phyloP scores from a whole-genome alignment of 1,140 invertebrate species.

The Diploscapter pachys region DNA sequence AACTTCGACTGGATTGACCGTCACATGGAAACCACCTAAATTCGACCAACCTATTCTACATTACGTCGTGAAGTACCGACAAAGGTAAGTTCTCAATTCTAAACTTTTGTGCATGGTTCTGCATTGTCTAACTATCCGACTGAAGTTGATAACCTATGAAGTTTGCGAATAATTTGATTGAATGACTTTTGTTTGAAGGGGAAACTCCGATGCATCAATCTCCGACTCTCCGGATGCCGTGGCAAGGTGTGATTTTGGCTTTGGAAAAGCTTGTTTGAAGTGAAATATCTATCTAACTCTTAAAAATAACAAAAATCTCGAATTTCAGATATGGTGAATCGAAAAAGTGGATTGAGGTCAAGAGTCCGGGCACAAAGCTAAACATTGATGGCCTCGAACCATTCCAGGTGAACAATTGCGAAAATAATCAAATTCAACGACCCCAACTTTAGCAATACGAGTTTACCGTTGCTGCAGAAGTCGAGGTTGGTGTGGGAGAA shows the following conservation, averaged over 20 bases:
- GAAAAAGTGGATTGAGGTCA: neutral
- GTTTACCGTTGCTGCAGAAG: slow-evolving; percentile 89
- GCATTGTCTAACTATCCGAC: too few relatives aligned
- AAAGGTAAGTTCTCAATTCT: slow-evolving; percentile 40
- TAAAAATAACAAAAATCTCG: too few relatives aligned
- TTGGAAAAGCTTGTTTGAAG: neutral
- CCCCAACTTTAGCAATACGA: slow-evolving; percentile 71
- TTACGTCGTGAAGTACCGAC: slow-evolving; percentile 41
- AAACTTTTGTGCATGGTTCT: neutral
- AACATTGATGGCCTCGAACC: slow-evolving; percentile 4
- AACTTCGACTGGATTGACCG: slow-evolving; percentile 30
- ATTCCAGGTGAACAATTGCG: slow-evolving; percentile 8
- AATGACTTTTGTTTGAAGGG: too few relatives aligned
- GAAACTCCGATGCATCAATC: too few relatives aligned
- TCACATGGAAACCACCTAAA: slow-evolving; percentile 39
- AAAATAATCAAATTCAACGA: slow-evolving; percentile 9
- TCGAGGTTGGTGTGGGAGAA: slow-evolving; percentile 82
- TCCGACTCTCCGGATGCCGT: too few relatives aligned
- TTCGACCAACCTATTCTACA: slow-evolving; percentile 40
- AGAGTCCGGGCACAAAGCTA: slow-evolving; percentile 1
- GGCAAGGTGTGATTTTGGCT: neutral
- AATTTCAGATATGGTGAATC: too few relatives aligned
- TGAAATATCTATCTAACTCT: neutral
- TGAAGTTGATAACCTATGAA: too few relatives aligned
- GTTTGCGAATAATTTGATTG: too few relatives aligned